Evolutionary conservation across 2,797 vertebrate genomes (phyloP), one percentile per base, ranked within the genome.

Genomic region (Gouania willdenowi): DNA sequence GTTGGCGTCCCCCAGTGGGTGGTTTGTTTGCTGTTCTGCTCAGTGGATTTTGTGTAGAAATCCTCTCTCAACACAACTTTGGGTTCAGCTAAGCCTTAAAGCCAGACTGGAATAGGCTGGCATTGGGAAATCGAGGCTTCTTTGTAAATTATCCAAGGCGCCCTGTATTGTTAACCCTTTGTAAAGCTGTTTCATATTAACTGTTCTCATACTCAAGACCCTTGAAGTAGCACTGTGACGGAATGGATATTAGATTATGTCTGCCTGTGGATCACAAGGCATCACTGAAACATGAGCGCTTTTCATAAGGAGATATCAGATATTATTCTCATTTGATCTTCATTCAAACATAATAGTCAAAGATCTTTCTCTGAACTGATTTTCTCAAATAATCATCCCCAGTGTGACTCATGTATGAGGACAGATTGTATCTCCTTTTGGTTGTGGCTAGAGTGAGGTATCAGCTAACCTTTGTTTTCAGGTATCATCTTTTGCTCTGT

Each of bases 381-480:
- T 24, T 39, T 17, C 19, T 22, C 19, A 40, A 41, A 45, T 47
- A 31, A 38, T 14, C 1, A 2, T 10, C 10, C 41, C n/a, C 31
- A 22, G 35, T 36, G 9, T 31, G 38, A 43, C 44, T 4, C 9
- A 12, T 27, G n/a, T 72, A 57, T 17, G 42, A 58, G 66, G 49
- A 7, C 58, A 58, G 32, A 46, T 50, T 57, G 61, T 76, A 28
- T 71, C 71, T 63, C 27, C 23, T 28, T 34, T 28, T n/a, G 1
- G 55, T 38, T 67, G 48, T 59, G 10, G 25, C 48, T 24, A 28
- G 13, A 10, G 14, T 3, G 1, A 3, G 3, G 13, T 64, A 56
- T 69, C 53, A 26, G 18, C 26, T 55, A 27, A 34, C 60, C 20
- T 18, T 30, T 28, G 27, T 14, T 42, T 37, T 47, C 51, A 22